These are phyloP conservation scores for Phalacrocorax carbo DNA, from an alignment of 2,113 vertebrate genomes.

Conservation along the genomic window DNA sequence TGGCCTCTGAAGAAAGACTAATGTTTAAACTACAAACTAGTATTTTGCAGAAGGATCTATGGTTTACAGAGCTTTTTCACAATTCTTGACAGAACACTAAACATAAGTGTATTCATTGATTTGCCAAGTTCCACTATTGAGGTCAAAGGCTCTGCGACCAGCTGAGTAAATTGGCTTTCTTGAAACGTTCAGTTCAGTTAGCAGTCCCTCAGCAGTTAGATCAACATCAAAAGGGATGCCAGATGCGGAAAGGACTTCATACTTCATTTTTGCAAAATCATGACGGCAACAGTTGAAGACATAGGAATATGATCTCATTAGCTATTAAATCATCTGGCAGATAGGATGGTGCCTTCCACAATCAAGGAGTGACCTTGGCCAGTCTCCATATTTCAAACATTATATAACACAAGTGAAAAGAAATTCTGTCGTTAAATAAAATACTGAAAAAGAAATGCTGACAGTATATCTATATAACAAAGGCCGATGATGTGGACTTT, in stretches of 20 bases:
- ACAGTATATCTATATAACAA: not conserved
- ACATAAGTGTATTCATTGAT: slow-evolving; percentile 78
- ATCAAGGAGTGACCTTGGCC: slow-evolving; percentile 48
- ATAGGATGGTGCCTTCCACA: slow-evolving; percentile 56
- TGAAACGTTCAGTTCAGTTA: slow-evolving; percentile 78
- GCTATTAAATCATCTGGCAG: slow-evolving; percentile 71
- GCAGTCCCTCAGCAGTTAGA: slow-evolving; percentile 80
- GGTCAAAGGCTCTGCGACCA: slow-evolving; percentile 84
- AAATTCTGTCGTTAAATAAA: slow-evolving; percentile 54
- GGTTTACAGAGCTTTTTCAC: slow-evolving; percentile 77
- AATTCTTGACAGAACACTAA: slow-evolving; percentile 83
- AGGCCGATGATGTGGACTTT: not conserved
- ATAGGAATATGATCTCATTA: slow-evolving; percentile 77
- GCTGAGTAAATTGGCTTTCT: slow-evolving; percentile 86
- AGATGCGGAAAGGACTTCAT: slow-evolving; percentile 80
- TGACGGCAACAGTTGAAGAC: slow-evolving; percentile 73
- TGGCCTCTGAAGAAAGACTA: slow-evolving; percentile 87
- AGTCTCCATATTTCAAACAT: slow-evolving; percentile 46
- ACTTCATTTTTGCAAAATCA: slow-evolving; percentile 79
- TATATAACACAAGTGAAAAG: slow-evolving; percentile 35
- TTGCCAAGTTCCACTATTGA: slow-evolving; percentile 83
- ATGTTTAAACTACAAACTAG: slow-evolving; percentile 89
- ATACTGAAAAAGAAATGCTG: slow-evolving; percentile 23
- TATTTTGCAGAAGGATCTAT: slow-evolving; percentile 79
- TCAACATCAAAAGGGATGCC: slow-evolving; percentile 83